Conservation (phyloP, 1,140 invertebrate genomes). For the Aphelenchoides fujianensis region DNA sequence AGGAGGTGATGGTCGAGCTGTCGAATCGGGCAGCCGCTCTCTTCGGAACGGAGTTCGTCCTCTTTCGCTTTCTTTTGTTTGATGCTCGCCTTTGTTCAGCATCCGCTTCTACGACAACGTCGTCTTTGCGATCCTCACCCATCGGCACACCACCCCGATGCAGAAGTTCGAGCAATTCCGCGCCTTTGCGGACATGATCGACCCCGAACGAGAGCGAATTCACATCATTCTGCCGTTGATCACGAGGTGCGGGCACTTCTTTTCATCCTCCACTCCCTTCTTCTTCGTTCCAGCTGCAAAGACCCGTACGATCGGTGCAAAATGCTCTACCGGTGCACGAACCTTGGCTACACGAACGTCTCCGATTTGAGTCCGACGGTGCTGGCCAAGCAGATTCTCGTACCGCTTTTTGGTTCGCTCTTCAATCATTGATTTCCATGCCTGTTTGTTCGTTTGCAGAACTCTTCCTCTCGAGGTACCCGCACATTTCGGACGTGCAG, state of each 20-base stretch:
- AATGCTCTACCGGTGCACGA: slow-evolving; percentile 11
- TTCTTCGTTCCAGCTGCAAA: background rate
- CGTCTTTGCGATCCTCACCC: slow-evolving; percentile 12
- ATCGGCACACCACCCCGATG: background rate
- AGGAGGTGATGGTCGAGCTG: slow-evolving; percentile 6
- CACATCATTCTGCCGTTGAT: slow-evolving; percentile 23
- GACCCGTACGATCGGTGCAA: background rate
- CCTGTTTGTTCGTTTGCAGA: background rate
- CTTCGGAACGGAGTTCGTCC: slow-evolving; percentile 3
- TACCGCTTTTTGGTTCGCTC: slow-evolving; percentile 10
- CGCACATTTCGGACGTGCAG: background rate
- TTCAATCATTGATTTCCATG: background rate
- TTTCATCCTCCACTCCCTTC: background rate
- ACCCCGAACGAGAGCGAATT: slow-evolving; percentile 20
- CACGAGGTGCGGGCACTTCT: slow-evolving; percentile 15
- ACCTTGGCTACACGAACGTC: slow-evolving; percentile 16
- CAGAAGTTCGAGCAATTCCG: slow-evolving; percentile 22
- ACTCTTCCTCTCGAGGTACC: background rate
- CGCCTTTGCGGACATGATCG: slow-evolving; percentile 18
- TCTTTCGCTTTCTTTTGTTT: background rate
- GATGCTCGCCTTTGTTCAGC: background rate
- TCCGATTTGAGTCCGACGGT: background rate
- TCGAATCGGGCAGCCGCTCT: slow-evolving; percentile 1
- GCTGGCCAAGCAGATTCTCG: background rate
- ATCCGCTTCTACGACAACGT: slow-evolving; percentile 24